Conservation (phyloP, 2,113 vertebrate genomes). For the Thalassoma bifasciatum region DNA sequence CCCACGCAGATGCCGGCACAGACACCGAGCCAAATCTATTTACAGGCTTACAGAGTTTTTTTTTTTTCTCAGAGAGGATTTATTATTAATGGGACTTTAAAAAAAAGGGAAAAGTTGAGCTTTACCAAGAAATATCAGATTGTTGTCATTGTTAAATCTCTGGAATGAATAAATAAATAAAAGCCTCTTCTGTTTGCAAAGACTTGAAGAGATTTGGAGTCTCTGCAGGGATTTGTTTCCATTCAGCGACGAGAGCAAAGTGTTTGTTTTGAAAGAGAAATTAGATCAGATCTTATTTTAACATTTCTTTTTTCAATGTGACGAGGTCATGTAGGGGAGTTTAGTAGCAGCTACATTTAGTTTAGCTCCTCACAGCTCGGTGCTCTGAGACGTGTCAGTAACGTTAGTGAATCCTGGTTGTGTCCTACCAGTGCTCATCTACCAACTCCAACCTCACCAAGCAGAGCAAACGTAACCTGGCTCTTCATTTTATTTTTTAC, state of each 20-base stretch:
- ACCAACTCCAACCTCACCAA: no score
- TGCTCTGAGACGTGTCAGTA: no score
- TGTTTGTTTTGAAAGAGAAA: no score
- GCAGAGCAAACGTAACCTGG: no score
- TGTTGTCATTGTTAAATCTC: background rate
- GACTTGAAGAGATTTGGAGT: background rate
- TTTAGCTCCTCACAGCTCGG: no score
- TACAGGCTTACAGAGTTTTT: slow-evolving; percentile 36
- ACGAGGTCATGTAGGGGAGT: no score
- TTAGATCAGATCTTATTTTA: no score
- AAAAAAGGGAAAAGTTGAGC: background rate
- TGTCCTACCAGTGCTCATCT: no score
- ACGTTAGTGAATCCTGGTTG: no score
- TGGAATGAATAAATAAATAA: background rate
- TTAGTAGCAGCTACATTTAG: no score
- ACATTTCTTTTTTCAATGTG: no score
- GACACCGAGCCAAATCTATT: slow-evolving; percentile 57
- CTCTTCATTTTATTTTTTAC: no score
- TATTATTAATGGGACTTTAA: slow-evolving; percentile 18
- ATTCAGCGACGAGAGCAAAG: background rate
- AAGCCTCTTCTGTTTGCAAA: background rate
- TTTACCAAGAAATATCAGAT: background rate
- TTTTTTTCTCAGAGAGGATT: slow-evolving; percentile 40
- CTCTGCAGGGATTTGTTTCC: background rate
- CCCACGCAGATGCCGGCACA: slow-evolving; percentile 38